A percentile compares a stretch with the other conserved stretches of the same genome.
Conservation (phyloP, 2,888 invertebrate species). For the Cylindroiulus punctatus region DNA sequence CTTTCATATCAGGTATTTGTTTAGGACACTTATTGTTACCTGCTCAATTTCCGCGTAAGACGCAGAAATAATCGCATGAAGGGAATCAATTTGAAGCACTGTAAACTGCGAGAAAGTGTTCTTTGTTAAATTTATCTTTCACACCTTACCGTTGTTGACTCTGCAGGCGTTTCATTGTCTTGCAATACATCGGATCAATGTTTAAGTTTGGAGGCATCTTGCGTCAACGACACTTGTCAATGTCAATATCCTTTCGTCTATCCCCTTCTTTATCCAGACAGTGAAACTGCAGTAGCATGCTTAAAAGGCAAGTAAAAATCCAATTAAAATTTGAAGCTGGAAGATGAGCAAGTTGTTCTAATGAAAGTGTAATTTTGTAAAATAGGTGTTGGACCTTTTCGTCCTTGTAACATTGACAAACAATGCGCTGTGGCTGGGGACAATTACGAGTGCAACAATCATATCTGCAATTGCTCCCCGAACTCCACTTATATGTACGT, state of each 20-base stretch:
- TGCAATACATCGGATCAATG: constrained; percentile 46
- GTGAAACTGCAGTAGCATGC: background rate
- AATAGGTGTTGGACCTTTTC: constrained; percentile 45
- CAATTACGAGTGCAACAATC: background rate
- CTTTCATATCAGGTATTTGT: too few relatives aligned
- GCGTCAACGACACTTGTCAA: constrained; percentile 28
- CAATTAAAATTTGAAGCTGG: background rate
- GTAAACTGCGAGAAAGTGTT: too few relatives aligned
- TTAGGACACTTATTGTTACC: too few relatives aligned
- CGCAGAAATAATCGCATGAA: background rate
- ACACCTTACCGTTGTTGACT: background rate
- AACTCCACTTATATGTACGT: constrained; percentile 34
- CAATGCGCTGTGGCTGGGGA: constrained; percentile 18
- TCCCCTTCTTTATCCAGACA: constrained; percentile 3
- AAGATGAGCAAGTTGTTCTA: constrained; percentile 22
- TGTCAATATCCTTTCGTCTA: constrained; percentile 39
- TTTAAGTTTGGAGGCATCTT: constrained; percentile 6
- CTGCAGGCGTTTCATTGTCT: constrained; percentile 28
- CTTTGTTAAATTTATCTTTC: background rate
- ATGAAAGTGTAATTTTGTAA: background rate
- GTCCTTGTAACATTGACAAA: constrained; percentile 26
- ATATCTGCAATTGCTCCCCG: constrained; percentile 30
- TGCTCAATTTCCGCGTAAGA: too few relatives aligned
- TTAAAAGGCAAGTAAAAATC: background rate
- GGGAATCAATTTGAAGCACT: background rate